A percentile compares a stretch with the other conserved stretches of the same genome.
Evolutionary conservation across 2,797 vertebrate genomes (phyloP).

Genomic region (Lophius americanus): DNA sequence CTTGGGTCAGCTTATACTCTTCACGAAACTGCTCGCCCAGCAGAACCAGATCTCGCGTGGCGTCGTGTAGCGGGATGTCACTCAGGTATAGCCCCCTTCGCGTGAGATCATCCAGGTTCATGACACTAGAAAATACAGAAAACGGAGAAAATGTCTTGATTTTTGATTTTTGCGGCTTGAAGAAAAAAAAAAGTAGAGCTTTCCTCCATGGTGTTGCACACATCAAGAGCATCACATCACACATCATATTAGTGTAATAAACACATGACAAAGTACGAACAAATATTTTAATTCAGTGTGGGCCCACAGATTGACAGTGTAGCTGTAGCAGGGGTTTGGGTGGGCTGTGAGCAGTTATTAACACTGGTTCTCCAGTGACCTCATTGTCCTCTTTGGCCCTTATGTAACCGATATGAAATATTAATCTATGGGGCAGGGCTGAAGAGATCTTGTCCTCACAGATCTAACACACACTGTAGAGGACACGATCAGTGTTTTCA

Average conservation of each 20-base stretch:
- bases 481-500: no score
- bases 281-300: no score
- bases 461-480: no score
- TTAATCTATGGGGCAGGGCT: no score
- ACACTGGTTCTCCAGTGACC: no score
- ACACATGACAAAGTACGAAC: conserved; percentile 23
- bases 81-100: conserved; percentile 95
- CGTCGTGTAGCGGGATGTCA: conserved; percentile 96
- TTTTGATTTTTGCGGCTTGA: conserved; percentile 8
- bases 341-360: no score
- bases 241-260: conserved; percentile 20
- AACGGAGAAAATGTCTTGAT: not conserved
- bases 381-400: no score
- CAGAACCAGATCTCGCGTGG: conserved; percentile 95
- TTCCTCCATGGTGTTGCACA: not conserved
- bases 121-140: conserved; percentile 83
- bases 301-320: no score
- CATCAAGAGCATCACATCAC: not conserved
- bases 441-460: no score
- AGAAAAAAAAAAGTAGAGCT: not conserved
- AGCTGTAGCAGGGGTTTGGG: no score
- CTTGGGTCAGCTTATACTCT: conserved; percentile 98
- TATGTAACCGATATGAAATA: no score
- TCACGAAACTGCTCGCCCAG: conserved; percentile 98
- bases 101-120: conserved; percentile 98